phyloP scores from a whole-genome alignment of 2,888 invertebrate genomes.

The Idaea dimidiata region DNA sequence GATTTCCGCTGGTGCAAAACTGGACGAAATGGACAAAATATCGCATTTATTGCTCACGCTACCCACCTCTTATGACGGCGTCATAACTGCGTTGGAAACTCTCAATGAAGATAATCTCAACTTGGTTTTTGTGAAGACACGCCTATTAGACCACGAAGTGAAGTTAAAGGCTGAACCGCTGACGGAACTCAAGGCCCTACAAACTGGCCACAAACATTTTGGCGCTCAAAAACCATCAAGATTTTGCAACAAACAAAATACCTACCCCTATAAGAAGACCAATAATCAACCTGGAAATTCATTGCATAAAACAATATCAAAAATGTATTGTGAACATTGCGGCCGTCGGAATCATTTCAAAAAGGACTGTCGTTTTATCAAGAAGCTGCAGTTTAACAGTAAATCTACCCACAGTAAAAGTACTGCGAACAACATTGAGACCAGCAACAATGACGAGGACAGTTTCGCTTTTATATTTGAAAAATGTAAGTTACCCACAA shows the following conservation, averaged over 20 bases:
- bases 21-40: constrained; percentile 12
- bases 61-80: constrained; percentile 17
- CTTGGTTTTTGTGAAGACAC: constrained; percentile 16
- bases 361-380: constrained; percentile 9
- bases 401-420: background rate
- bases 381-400: constrained; percentile 3
- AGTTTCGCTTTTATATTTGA: constrained; percentile 8
- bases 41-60: constrained; percentile 16
- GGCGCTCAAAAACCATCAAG: background rate
- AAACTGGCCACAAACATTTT: constrained; percentile 1
- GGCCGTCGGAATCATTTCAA: constrained; percentile 7
- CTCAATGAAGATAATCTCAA: constrained; percentile 12
- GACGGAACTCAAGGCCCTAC: constrained; percentile 4
- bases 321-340: constrained; percentile 6
- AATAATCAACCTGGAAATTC: too few relatives aligned
- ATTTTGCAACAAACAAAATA: background rate
- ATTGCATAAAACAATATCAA: background rate
- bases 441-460: background rate
- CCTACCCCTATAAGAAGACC: too few relatives aligned
- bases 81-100: constrained; percentile 19
- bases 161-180: constrained; percentile 11
- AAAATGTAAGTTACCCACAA: constrained; percentile 6
- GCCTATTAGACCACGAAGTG: constrained; percentile 10
- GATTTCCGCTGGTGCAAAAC: constrained; percentile 13
- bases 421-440: background rate